phyloP scores from a whole-genome alignment of 1,140 invertebrate genomes.

The Trachymyrmex septentrionalis region DNA sequence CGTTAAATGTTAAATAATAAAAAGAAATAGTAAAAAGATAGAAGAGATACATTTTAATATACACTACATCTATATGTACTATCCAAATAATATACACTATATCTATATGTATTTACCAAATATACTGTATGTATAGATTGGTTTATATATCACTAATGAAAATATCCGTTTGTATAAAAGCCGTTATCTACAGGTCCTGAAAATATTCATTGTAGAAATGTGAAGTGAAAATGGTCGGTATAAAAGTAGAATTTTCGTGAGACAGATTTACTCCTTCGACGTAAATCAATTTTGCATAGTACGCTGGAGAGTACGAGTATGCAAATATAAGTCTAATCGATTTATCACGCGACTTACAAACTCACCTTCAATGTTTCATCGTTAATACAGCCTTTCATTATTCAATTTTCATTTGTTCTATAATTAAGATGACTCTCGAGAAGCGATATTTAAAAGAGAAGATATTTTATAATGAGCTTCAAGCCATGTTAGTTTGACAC shows the following conservation, averaged over 20 bases:
- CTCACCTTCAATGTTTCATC: constrained; percentile 29
- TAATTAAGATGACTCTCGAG: not conserved
- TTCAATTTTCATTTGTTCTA: not conserved
- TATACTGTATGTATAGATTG: constrained; percentile 74
- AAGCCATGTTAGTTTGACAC: constrained; percentile 14
- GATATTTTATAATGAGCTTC: not conserved
- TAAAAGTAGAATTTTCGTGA: not conserved
- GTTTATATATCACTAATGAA: constrained; percentile 75
- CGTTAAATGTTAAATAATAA: not conserved
- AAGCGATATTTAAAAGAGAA: constrained; percentile 3
- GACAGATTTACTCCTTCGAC: not conserved
- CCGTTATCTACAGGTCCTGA: constrained; percentile 70
- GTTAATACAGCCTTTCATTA: constrained; percentile 22
- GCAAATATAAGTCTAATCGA: constrained; percentile 25
- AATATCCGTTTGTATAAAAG: constrained; percentile 68
- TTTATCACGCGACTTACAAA: not conserved
- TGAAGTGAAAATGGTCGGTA: not conserved
- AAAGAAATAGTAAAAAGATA: not conserved
- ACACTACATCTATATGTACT: not conserved
- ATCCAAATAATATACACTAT: constrained; percentile 39
- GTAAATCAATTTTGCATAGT: constrained; percentile 7
- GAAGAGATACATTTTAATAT: constrained; percentile 10
- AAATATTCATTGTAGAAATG: constrained; percentile 69
- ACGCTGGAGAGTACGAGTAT: constrained; percentile 1
- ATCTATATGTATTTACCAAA: constrained; percentile 78